Evolutionary conservation across 2,888 invertebrate species (phyloP), one percentile per base, ranked within the genome.

Genomic region (Melinaea marsaeus): DNA sequence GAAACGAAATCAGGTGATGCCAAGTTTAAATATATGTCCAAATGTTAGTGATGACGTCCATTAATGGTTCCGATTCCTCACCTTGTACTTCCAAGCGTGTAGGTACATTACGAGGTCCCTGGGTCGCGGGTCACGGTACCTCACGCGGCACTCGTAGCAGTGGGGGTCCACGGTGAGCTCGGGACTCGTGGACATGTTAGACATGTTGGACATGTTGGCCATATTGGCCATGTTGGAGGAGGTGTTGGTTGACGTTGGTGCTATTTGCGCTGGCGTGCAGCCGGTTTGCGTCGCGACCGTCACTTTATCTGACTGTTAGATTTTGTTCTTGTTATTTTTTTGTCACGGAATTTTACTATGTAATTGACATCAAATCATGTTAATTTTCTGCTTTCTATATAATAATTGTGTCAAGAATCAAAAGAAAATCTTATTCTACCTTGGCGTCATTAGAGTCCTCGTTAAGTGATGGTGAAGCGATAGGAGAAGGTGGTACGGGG

Each of bases 91-190:
- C 96, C 96, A 96, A 42, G 98, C 98, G 86, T 99, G 99, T 55
- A 99, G 93, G 86, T 97, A 99, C 97, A 99, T 97, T 73, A 98
- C 95, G 66, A 99, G 93, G 85, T 98, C 97, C 72, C 95, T 94
- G 0, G 97, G 96, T 69, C 95, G 94, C 0, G 99, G 98, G 85
- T 99, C 98, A 70, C 96, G 92, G 90, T 97, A 98, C 66, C 96
- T 93, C 64, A 97, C 95, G 86, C 96, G 96, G 87, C 98, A 99
- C 86, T 98, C 97, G 83, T 96, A 95, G 89, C 98, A 99, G 81
- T 97, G 95, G 48, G 95, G 94, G 81, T 98, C 97, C 11, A 95
- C 87, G 11, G 95, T 93, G 88, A 96, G 93, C 9, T 51, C 51
- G 5, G 13, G 51, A 22, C 22, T 51, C 22, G 51, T 22, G 42